phyloP scores from a whole-genome alignment of 2,888 invertebrate species.

The Acrobasis consociella region DNA sequence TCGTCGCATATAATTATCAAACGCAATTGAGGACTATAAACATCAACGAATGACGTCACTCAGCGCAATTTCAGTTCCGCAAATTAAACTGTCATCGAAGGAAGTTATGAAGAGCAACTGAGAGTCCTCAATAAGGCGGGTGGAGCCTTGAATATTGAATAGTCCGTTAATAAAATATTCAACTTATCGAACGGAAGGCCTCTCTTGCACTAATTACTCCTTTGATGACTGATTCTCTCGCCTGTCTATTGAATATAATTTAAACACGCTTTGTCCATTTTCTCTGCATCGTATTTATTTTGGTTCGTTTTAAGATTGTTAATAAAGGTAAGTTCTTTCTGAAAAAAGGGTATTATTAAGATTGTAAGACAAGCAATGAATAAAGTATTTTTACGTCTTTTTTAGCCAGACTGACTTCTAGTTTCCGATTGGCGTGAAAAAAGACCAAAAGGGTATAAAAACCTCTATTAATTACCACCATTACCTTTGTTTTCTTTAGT shows the following conservation, averaged over 20 bases:
- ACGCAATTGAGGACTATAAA: not conserved
- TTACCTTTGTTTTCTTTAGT: too few relatives aligned
- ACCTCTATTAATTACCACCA: too few relatives aligned
- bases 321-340: too few relatives aligned
- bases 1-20: not conserved
- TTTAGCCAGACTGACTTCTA: too few relatives aligned
- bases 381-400: too few relatives aligned
- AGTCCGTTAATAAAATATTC: slow-evolving; percentile 69
- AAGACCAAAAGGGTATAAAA: too few relatives aligned
- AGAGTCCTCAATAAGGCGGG: slow-evolving; percentile 54
- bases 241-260: not conserved
- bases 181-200: slow-evolving; percentile 54
- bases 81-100: slow-evolving; percentile 68
- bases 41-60: slow-evolving; percentile 18
- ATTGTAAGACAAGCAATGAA: too few relatives aligned
- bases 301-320: not conserved
- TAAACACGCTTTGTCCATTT: not conserved
- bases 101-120: slow-evolving; percentile 56
- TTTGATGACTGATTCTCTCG: slow-evolving; percentile 39
- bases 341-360: too few relatives aligned
- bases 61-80: slow-evolving; percentile 51
- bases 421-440: too few relatives aligned
- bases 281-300: not conserved
- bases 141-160: slow-evolving; percentile 69
- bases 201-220: slow-evolving; percentile 55